Conservation (phyloP, 2,113 vertebrate species). For the Chrysemys picta region DNA sequence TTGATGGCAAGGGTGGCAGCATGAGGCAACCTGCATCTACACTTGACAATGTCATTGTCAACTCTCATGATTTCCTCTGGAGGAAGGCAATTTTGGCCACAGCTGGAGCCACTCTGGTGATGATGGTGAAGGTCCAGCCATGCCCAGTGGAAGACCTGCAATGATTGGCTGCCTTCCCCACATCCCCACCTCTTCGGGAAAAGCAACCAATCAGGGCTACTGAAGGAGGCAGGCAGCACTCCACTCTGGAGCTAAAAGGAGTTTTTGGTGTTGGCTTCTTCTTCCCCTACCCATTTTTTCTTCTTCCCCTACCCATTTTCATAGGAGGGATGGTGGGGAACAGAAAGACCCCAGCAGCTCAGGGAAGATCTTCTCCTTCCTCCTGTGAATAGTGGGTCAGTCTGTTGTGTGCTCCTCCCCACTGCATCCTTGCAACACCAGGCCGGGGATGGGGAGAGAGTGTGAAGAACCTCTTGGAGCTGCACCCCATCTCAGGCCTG, state of each 20-base stretch:
- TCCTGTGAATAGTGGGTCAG: no score
- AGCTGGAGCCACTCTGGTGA: not conserved
- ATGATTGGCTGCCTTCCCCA: not conserved
- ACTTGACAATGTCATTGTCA: not conserved
- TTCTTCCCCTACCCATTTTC: no score
- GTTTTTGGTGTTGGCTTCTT: not conserved
- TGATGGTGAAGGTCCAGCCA: not conserved
- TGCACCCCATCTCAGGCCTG: no score
- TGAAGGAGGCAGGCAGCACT: not conserved
- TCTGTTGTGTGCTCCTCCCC: no score
- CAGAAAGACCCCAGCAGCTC: no score
- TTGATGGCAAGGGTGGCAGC: not conserved
- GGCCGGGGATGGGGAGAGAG: no score
- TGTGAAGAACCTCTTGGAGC: no score
- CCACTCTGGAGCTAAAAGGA: not conserved
- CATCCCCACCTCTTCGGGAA: not conserved
- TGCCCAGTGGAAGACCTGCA: not conserved
- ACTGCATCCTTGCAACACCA: no score
- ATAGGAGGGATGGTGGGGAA: not conserved
- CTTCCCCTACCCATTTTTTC: no score
- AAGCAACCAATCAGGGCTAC: not conserved
- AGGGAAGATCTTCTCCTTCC: no score
- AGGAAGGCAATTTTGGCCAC: not conserved
- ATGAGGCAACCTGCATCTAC: not conserved
- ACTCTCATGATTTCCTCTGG: not conserved